Evolutionary conservation across 2,113 vertebrate species (phyloP).

Genomic region (Tragelaphus buxtoni): DNA sequence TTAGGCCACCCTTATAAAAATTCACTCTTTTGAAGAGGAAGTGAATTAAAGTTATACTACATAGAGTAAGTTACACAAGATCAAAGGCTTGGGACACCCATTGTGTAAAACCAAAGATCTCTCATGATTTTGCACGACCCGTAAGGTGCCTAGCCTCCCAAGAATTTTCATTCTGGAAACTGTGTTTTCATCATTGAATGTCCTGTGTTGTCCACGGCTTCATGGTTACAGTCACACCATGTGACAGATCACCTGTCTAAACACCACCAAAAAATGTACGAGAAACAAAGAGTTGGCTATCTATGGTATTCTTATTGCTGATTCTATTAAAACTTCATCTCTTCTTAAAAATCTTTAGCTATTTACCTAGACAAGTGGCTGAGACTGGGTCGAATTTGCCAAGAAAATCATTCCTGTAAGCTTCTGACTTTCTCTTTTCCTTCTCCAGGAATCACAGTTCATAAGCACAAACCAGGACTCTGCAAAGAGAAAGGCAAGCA

Average conservation of each 20-base stretch:
- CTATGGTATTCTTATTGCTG: slow-evolving; percentile 33
- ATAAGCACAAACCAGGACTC: slow-evolving; percentile 21
- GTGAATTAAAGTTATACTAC: slow-evolving; percentile 34
- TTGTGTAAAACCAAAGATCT: slow-evolving; percentile 20
- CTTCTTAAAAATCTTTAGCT: slow-evolving; percentile 44
- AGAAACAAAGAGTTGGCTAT: slow-evolving; percentile 65
- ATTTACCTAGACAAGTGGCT: slow-evolving; percentile 45
- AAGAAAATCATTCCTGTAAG: slow-evolving; percentile 40
- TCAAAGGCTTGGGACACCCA: slow-evolving; percentile 35
- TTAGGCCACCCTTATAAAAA: slow-evolving; percentile 44
- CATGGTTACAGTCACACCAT: not conserved
- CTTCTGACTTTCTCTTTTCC: slow-evolving; percentile 50
- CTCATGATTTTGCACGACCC: not conserved
- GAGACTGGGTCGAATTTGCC: not conserved
- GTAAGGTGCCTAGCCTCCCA: not conserved
- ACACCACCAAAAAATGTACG: slow-evolving; percentile 43
- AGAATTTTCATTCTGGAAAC: not conserved
- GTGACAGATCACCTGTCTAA: slow-evolving; percentile 55
- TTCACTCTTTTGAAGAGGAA: slow-evolving; percentile 42
- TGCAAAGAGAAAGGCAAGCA: not conserved
- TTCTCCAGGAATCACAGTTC: slow-evolving; percentile 16
- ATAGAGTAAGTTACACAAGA: not conserved
- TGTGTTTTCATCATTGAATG: not conserved
- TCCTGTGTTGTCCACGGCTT: not conserved
- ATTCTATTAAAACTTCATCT: slow-evolving; percentile 53